Base-by-base conservation (phyloP, 2,797 vertebrate genomes). In the Sciurus vulgaris region DNA sequence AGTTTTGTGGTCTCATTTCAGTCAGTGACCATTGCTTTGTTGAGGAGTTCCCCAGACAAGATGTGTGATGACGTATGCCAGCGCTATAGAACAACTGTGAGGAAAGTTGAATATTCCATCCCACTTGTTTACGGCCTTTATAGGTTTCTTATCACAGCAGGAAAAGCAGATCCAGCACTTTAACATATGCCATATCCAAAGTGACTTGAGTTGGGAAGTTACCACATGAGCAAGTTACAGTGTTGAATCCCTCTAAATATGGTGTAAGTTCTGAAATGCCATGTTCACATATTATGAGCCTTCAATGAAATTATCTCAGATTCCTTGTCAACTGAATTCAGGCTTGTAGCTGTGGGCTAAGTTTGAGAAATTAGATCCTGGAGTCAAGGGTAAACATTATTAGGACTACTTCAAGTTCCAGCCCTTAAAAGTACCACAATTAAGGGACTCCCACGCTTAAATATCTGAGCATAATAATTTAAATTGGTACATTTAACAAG, bases 71-170 rank as follows among this genome's bases (percentile, higher is more conserved):
- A 97, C 95, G 79, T 59, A 69, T 79, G 97, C 88, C 96, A 96
- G 97, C 96, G 97, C 90, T 94, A 94, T 83, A 96, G 93, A 97
- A 96, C 54, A 94, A 97, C 38, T 92, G 70, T 87, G 95, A 96
- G 93, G 97, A 97, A 97, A 98, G 98, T 98, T 97, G 97, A 94
- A 93, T 97, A 98, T 98, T 97, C 96, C 61, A 38, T 74, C 95
- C 95, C 93, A 91, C 89, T 95, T 94, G 69, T 97, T 98, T 97
- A 89, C 97, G 96, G 95, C 97, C 96, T 97, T 93, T 95, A 97
- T 98, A 97, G 97, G 95, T 94, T 94, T 91, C 89, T 59, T 97
- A 97, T 97, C 97, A 94, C 8, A 94, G 93, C 93, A 91, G 97
- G 95, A 96, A 97, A 95, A 86, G 94, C 93, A 96, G 97, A 95